Percentiles rank a stretch among this genome's conserved stretches.
Conservation (phyloP, 2,113 vertebrate species). For the Dascyllus trimaculatus region DNA sequence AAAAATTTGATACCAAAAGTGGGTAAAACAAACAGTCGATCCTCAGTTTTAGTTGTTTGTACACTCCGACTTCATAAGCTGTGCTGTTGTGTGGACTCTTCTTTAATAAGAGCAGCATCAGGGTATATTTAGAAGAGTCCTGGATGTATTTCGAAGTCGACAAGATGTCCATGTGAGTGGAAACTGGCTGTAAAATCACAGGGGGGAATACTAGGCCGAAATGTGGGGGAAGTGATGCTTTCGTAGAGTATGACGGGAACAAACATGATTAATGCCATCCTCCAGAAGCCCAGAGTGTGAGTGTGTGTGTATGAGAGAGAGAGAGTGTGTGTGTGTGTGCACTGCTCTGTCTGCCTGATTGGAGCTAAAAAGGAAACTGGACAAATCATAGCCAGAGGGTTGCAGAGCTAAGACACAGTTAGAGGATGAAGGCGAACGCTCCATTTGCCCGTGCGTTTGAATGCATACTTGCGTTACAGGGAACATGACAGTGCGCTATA, state of each 20-base stretch:
- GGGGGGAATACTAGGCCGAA: conserved; percentile 20
- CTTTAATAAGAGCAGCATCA: neutral
- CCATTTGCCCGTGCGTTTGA: conserved; percentile 32
- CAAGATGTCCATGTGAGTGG: conserved; percentile 24
- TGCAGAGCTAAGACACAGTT: conserved; percentile 27
- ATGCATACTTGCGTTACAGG: neutral
- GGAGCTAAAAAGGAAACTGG: conserved; percentile 74
- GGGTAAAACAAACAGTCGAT: too few species aligned
- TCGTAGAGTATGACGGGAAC: conserved; percentile 45
- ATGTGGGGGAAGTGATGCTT: conserved; percentile 55
- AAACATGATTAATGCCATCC: conserved; percentile 71
- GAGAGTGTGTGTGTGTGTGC: conserved; percentile 6
- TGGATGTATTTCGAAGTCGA: conserved; percentile 10
- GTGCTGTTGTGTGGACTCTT: neutral
- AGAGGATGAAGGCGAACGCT: conserved; percentile 36
- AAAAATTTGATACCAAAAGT: too few species aligned
- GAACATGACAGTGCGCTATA: neutral
- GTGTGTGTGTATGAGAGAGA: too few species aligned
- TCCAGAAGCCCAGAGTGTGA: conserved; percentile 14
- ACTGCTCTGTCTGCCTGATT: conserved; percentile 70
- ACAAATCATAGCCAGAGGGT: conserved; percentile 68
- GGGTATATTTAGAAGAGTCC: conserved; percentile 10
- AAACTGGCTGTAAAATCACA: conserved; percentile 26
- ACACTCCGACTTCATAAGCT: neutral
- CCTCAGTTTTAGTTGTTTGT: neutral